Evolutionary conservation across 1,140 invertebrate genomes (phyloP).

Genomic region (Drosophila sechellia): DNA sequence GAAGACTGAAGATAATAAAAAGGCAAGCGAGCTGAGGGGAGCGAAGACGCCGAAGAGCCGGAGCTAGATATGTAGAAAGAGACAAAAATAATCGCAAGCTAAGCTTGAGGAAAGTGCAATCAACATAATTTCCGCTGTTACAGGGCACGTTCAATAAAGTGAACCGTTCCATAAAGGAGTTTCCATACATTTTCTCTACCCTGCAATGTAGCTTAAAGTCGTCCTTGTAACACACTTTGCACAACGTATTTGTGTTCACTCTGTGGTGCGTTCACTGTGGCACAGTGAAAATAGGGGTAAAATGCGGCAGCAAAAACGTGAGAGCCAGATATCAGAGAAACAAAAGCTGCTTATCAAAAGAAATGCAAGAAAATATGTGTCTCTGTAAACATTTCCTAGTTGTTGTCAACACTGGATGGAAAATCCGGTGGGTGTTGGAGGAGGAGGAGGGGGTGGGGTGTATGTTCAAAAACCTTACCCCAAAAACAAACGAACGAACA

Average conservation of each 20-base stretch:
- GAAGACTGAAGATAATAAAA: constrained; percentile 31
- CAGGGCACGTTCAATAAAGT: background rate
- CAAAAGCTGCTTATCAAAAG: constrained; percentile 43
- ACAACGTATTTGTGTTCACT: too few relatives aligned
- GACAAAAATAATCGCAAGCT: constrained; percentile 3
- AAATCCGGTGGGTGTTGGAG: background rate
- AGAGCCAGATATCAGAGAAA: constrained; percentile 26
- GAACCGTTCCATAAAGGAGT: background rate
- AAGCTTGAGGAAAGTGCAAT: constrained; percentile 51
- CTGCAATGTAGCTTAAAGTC: too few relatives aligned
- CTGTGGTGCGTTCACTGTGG: background rate
- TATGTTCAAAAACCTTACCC: background rate
- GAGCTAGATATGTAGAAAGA: constrained; percentile 28
- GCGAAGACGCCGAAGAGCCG: constrained; percentile 13
- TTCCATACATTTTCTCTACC: background rate
- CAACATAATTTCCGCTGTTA: constrained; percentile 36
- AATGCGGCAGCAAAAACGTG: constrained; percentile 7
- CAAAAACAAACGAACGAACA: background rate
- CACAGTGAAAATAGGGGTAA: background rate
- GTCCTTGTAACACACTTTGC: too few relatives aligned
- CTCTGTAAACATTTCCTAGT: constrained; percentile 48
- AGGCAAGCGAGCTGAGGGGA: constrained; percentile 9
- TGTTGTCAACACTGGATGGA: constrained; percentile 20
- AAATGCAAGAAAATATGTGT: constrained; percentile 10
- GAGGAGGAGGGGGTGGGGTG: too few relatives aligned